Conservation (phyloP, 2,888 invertebrate species). For the Ophonus ardosiacus region DNA sequence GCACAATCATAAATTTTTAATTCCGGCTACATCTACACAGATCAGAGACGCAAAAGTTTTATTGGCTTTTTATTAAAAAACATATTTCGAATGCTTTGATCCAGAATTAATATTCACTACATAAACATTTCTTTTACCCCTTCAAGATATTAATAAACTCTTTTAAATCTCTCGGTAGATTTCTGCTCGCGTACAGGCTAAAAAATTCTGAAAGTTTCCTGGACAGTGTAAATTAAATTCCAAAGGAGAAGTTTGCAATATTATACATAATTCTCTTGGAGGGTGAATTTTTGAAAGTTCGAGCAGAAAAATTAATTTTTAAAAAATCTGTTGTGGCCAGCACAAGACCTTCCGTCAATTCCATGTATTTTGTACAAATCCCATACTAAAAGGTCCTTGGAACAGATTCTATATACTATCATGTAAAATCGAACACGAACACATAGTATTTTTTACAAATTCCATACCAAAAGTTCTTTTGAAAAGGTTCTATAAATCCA, state of each 20-base stretch:
- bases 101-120: slow-evolving; percentile 56
- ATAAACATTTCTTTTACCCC: slow-evolving; percentile 44
- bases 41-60: slow-evolving; percentile 49
- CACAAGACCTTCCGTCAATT: no score
- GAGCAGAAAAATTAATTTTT: no score
- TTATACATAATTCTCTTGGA: slow-evolving; percentile 35
- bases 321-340: no score
- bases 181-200: slow-evolving; percentile 40
- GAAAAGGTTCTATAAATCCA: no score
- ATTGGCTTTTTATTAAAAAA: slow-evolving; percentile 55
- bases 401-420: no score
- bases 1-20: slow-evolving; percentile 54
- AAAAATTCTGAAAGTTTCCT: slow-evolving; percentile 49
- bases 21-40: slow-evolving; percentile 26
- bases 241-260: slow-evolving; percentile 19
- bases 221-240: slow-evolving; percentile 56
- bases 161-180: slow-evolving; percentile 55
- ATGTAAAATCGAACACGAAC: no score
- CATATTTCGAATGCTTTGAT: slow-evolving; percentile 55
- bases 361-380: no score
- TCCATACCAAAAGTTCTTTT: no score
- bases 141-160: slow-evolving; percentile 57
- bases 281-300: slow-evolving; percentile 16
- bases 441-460: no score
- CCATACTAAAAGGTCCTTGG: no score